Evolutionary conservation across 2,113 vertebrate species (phyloP), one percentile per base, ranked within the genome.

Genomic region (Pseudois nayaur): DNA sequence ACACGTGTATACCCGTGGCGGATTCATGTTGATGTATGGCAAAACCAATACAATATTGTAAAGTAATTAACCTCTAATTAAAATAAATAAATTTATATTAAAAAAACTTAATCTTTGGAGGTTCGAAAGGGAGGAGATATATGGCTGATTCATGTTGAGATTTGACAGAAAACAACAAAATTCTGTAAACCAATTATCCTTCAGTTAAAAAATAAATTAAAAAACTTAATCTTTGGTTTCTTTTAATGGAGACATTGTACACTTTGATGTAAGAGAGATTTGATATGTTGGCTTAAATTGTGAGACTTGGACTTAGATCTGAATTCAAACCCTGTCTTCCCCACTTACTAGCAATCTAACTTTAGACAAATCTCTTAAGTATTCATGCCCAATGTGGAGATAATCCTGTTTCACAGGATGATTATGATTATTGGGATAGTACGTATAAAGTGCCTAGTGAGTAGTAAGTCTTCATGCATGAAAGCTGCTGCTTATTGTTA

Each of bases 281-380:
- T 87, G 95, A 10, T 9, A 60, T 86, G 82, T 74, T 96, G 16
- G 21, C 82, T 97, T 96, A 91, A 85, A 74, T 76, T 76, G 5
- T 89, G 62, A 96, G 12, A 12, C 96, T 93, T 97, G 25, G 3
- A 88, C 15, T 85, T 94, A 94, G 50, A 95, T 92, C 13, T 71
- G 64, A 60, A 93, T 94, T 91, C 54, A 95, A 36, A 93, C 55
- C n/a, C 8, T 71, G 12, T 74, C 21, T 94, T 88, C 17, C n/a
- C 3, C n/a, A 92, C 45, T 82, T 96, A 60, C 15, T 97, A 94
- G 10, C 64, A 81, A 43, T 92, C 45, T 89, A 67, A 94, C 89
- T 89, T 95, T 78, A 97, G 60, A 57, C 16, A 60, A 67, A 25
- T 94, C 74, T 52, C 27, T 92, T 92, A 48, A 74, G 86, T 94